Base-by-base conservation (phyloP, 1,140 invertebrate species). In the Drosophila dunni region DNA sequence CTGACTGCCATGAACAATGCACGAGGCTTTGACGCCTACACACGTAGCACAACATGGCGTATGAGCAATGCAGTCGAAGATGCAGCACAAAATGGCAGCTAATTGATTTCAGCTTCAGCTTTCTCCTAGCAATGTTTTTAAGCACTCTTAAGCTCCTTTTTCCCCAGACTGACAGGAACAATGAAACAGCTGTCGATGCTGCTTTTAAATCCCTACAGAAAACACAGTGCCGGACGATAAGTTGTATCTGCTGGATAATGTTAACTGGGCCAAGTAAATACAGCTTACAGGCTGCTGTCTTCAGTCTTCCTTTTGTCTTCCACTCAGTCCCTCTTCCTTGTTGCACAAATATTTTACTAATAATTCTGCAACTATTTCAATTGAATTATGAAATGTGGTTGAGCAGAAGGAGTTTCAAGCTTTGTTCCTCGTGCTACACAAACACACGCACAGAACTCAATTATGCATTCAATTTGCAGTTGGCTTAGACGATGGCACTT, bases 321-420 rank as follows among this genome's bases (percentile, higher is more conserved):
- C 3, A 15, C 7, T 7, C 17, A 38, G 15, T 8, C 17, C 7
- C 33, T 29, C 6, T 13, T 24, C n/a, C 56, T 24, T 50, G 66
- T 33, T 71, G 60, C 33, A 71, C 66, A 76, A 76, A 77, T 67
- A 77, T 67, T 77, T 63, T 63, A 36, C 44, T 44, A 68, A 75
- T 75, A 69, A 72, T 80, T 79, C 75, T 66, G 77, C 56, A 88
- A 88, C 86, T 78, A 83, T 88, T 88, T 78, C 79, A 80, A 88
- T 88, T 88, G 81, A 75, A 88, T 88, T 88, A 88, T 82, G 83
- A 88, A 78, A 69, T 81, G 71, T 88, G 73, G 63, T 40, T 57
- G 50, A 60, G 46, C 48, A 60, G 15, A 4, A 29, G 24, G 24
- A 53, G 6, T 48, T 45, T 34, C 15, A 10, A 34, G 54, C 29